These are phyloP conservation scores for Agrochola litura DNA, from an alignment of 2,888 invertebrate species.

Conservation along the genomic window DNA sequence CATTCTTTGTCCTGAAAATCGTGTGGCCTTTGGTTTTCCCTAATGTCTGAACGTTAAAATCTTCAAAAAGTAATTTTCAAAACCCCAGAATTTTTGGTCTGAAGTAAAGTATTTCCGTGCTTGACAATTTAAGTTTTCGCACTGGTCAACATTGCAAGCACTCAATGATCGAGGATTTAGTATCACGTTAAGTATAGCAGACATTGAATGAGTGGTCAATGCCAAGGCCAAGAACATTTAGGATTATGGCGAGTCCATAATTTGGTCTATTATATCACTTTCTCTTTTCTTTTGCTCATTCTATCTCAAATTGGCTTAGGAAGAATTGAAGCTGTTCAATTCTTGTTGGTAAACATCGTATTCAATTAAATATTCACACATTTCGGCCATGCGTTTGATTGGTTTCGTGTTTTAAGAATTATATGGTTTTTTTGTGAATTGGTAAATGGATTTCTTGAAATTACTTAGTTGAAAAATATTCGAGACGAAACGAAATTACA, in stretches of 20 bases:
- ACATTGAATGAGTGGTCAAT: background rate
- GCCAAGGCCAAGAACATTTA: background rate
- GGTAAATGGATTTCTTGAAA: background rate
- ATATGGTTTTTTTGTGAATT: background rate
- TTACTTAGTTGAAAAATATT: slow-evolving; percentile 13
- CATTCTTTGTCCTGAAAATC: background rate
- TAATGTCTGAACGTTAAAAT: background rate
- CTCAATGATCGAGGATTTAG: no score
- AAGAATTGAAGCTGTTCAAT: background rate
- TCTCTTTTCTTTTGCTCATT: background rate
- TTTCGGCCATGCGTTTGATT: slow-evolving; percentile 5
- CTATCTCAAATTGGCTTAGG: background rate
- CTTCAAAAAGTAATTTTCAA: no score
- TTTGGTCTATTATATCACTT: background rate
- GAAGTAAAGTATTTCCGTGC: no score
- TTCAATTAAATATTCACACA: background rate
- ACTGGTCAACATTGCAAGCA: background rate
- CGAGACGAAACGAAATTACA: background rate
- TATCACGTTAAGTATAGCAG: background rate
- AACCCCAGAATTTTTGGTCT: no score
- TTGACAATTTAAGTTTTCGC: background rate
- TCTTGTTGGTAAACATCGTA: background rate
- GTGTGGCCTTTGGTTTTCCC: background rate
- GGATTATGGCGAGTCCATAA: background rate
- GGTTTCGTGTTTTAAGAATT: slow-evolving; percentile 10